Evolutionary conservation across 1,140 invertebrate species (phyloP).

Genomic region (Holcopasites calliopsidis): DNA sequence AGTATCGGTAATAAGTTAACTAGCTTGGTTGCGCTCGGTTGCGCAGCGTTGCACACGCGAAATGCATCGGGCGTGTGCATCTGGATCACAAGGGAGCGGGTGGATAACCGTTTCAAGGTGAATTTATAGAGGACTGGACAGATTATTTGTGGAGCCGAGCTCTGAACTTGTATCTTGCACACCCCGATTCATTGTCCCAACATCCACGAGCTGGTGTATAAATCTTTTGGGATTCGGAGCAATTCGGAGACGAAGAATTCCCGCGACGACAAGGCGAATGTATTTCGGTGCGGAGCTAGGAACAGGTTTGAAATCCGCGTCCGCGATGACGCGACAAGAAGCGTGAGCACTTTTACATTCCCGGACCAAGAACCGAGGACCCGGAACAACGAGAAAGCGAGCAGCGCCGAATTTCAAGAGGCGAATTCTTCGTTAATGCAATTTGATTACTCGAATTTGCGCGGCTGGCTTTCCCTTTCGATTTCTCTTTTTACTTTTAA

Average conservation of each 20-base stretch:
- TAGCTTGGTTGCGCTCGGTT: neutral
- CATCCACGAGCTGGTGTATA: neutral
- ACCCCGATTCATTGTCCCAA: neutral
- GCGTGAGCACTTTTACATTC: neutral
- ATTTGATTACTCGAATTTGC: conserved; percentile 36
- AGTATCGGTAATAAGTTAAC: neutral
- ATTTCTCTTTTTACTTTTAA: conserved; percentile 61
- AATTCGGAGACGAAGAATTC: neutral
- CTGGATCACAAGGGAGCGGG: neutral
- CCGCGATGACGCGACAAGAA: neutral
- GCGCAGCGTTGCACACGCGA: neutral
- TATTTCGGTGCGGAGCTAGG: neutral
- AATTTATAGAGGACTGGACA: conserved; percentile 61
- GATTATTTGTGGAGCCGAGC: conserved; percentile 62
- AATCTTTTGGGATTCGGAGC: neutral
- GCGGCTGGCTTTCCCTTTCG: conserved; percentile 55
- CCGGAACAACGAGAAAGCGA: conserved; percentile 13
- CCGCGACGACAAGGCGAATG: neutral
- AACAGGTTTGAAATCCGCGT: neutral
- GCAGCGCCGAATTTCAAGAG: conserved; percentile 11
- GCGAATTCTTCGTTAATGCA: conserved; percentile 28
- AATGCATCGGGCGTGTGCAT: conserved; percentile 21
- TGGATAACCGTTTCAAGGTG: conserved; percentile 61
- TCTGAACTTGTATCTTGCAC: neutral
- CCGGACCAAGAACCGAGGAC: neutral